Evolutionary conservation across 2,797 vertebrate genomes (phyloP), one percentile per base, ranked within the genome.

Genomic region (Brachyrhaphis roseni): DNA sequence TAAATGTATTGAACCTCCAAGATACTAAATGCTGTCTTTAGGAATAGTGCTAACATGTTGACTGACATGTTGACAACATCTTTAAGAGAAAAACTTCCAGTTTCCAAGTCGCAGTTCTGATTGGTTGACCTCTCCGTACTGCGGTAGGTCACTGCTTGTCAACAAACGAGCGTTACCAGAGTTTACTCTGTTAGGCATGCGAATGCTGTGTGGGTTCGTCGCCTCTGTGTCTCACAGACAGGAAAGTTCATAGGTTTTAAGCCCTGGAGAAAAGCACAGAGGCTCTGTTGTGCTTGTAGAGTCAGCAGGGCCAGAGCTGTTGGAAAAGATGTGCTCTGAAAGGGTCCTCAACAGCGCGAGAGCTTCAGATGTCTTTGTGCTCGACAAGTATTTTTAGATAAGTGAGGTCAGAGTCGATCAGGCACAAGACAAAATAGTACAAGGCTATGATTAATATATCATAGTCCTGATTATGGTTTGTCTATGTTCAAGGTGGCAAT

Each of bases 121-220:
- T 82, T 86, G 81, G 80, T 59, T n/a, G 3, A 26, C 76, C 28
- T 23, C n/a, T 72, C 55, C 53, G 74, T 57, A 23, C 88, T 84
- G 88, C 55, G 87, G 46, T 28, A 62, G 73, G 70, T 90, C 84
- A 82, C 78, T 80, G 75, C 64, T 85, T 89, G 84, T 85, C 83
- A 85, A 80, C 82, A 85, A 77, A 86, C 79, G 88, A 88, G 74
- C 34, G 86, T 91, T 83, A 75, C 82, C 79, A 85, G 46, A 78
- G 78, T 81, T 85, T 78, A 87, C 88, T 45, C 74, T 71, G 79
- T 55, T 83, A 86, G 76, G 79, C 34, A 26, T 76, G 79, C 73
- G 68, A 36, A 49, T 78, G 43, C 84, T 84, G 78, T 1, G 3
- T 55, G 85, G 75, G 75, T 45, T 74, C 57, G 78, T 78, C 46